These are phyloP conservation scores for Herpailurus yagouaroundi DNA, from an alignment of 2,113 vertebrate species.

Conservation along the genomic window DNA sequence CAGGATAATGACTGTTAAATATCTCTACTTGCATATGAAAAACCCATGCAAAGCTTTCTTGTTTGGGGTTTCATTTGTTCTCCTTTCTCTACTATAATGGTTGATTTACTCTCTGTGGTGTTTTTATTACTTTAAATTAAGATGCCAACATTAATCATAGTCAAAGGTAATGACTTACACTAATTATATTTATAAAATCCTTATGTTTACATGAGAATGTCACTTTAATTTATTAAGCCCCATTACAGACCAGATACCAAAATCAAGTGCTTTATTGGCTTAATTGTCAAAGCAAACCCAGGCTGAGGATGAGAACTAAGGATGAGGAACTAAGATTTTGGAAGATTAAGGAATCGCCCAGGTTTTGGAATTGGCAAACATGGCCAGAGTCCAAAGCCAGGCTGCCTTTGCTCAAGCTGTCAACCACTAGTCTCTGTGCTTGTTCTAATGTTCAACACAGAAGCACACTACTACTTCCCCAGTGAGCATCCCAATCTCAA, in stretches of 20 bases:
- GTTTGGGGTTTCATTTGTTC: neutral
- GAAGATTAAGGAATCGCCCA: neutral
- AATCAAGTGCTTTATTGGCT: neutral
- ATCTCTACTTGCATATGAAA: neutral
- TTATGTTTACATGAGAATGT: neutral
- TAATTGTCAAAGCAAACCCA: neutral
- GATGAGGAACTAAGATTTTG: neutral
- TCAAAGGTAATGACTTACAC: neutral
- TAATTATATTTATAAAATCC: neutral
- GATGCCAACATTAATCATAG: neutral
- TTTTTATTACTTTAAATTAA: constrained; percentile 23
- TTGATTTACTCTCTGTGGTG: neutral
- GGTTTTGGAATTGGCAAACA: neutral
- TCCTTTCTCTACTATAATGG: neutral
- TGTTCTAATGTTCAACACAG: neutral
- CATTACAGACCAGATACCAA: neutral
- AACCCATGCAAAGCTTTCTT: neutral
- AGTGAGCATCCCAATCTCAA: neutral
- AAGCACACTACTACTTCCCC: neutral
- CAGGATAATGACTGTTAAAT: rapidly evolving
- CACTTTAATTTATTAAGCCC: neutral
- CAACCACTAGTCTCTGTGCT: neutral
- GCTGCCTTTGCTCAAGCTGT: neutral
- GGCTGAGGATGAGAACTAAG: neutral
- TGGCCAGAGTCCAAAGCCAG: neutral